Conservation (phyloP, 2,888 invertebrate species). For the Allolobophora icterica region DNA sequence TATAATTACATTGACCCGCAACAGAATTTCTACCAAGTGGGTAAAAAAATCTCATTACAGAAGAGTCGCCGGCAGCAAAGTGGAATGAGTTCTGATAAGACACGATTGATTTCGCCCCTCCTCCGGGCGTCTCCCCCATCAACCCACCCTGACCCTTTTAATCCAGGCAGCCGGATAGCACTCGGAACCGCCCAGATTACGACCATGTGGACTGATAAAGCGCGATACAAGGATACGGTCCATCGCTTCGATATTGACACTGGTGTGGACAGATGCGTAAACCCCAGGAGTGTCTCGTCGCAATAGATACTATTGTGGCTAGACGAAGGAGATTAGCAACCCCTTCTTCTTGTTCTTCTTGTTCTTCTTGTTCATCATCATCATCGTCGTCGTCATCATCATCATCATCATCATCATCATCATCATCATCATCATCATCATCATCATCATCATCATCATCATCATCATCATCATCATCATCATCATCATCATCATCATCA, state of each 20-base stretch:
- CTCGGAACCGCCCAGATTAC: slow-evolving; percentile 13
- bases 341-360: too few relatives aligned
- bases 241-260: neutral
- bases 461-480: slow-evolving; percentile 17
- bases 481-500: slow-evolving; percentile 17
- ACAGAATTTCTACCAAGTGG: neutral
- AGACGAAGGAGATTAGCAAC: neutral
- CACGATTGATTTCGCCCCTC: neutral
- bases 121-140: neutral
- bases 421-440: too few relatives aligned
- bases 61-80: neutral
- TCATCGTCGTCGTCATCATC: too few relatives aligned
- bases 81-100: neutral
- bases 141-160: neutral
- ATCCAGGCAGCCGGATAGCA: neutral
- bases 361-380: too few relatives aligned
- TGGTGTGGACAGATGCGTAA: neutral
- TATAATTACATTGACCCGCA: slow-evolving; percentile 17
- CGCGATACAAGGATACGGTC: neutral
- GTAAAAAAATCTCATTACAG: slow-evolving; percentile 1
- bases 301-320: neutral
- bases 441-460: neutral
- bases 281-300: neutral
- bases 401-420: too few relatives aligned
- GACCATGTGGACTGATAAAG: neutral